Percentiles rank a stretch among this genome's conserved stretches.
phyloP scores from a whole-genome alignment of 30 jellyfish, hydroid and myxozoan species.

The Nemopilema nomurai region DNA sequence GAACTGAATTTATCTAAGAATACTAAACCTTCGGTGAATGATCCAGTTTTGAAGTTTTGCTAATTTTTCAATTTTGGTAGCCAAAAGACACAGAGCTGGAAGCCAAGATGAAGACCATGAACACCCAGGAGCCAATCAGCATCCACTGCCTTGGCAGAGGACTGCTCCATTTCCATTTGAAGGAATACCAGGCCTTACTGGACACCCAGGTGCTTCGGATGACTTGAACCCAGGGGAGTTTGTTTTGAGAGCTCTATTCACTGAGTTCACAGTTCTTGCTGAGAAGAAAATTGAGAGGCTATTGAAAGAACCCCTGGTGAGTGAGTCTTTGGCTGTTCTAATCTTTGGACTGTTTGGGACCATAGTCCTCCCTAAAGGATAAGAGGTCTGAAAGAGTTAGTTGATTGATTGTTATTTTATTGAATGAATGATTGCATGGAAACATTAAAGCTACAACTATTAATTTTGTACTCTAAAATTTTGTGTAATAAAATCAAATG shows the following conservation, averaged over 20 bases:
- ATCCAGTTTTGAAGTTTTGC: not conserved
- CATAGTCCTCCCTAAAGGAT: too few species aligned
- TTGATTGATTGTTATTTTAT: too few species aligned
- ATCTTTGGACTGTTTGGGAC: not conserved
- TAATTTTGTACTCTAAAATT: too few species aligned
- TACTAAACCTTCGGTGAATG: too few species aligned
- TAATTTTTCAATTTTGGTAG: not conserved
- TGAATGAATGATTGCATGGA: too few species aligned
- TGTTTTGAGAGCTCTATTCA: constrained; percentile 91
- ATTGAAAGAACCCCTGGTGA: constrained; percentile 89
- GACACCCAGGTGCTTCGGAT: constrained; percentile 35
- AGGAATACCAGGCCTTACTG: constrained; percentile 11
- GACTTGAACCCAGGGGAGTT: constrained; percentile 95
- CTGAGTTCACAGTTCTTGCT: constrained; percentile 94
- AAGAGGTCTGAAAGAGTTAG: too few species aligned
- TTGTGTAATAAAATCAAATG: too few species aligned
- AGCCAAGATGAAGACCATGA: constrained; percentile 56
- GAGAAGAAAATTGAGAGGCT: constrained; percentile 92
- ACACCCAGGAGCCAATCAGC: not conserved
- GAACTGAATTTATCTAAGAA: too few species aligned
- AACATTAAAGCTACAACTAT: too few species aligned
- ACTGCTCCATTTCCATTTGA: constrained; percentile 36
- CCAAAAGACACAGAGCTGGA: constrained; percentile 38
- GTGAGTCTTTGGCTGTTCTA: not conserved
- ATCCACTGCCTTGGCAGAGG: constrained; percentile 81